A percentile compares a stretch with the other conserved stretches of the same genome.
These are phyloP conservation scores for Forbesichthys agassizii DNA, from an alignment of 2,113 vertebrate species.

Conservation along the genomic window DNA sequence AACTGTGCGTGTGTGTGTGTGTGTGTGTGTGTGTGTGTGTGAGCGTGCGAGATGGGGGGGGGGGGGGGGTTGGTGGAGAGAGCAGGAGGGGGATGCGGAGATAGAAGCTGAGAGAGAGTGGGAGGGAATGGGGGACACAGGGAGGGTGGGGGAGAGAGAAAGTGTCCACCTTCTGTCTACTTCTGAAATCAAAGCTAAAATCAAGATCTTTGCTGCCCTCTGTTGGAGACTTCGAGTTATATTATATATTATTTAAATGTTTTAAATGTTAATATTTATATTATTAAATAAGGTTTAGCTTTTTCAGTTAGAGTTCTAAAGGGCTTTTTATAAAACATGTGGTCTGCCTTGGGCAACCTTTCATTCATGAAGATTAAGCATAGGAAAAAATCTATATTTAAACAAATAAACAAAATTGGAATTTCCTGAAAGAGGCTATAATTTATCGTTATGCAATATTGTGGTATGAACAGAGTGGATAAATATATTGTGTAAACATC, in stretches of 20 bases:
- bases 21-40: slow-evolving; percentile 7
- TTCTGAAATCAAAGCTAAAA: slow-evolving; percentile 18
- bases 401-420: no score
- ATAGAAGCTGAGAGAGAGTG: background rate
- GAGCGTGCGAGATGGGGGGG: background rate
- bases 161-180: background rate
- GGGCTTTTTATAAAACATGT: background rate
- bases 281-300: no score
- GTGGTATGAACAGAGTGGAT: no score
- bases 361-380: no score
- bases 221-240: slow-evolving; percentile 43
- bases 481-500: no score
- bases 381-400: no score
- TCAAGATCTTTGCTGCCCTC: slow-evolving; percentile 65
- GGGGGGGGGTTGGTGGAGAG: background rate
- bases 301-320: no score
- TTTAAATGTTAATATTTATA: no score
- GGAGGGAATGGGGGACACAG: slow-evolving; percentile 1
- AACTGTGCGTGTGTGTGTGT: background rate
- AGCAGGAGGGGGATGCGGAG: background rate
- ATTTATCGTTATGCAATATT: no score
- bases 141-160: background rate
- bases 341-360: no score
- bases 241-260: background rate
- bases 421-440: no score